A percentile compares a stretch with the other conserved stretches of the same genome.
phyloP scores from a whole-genome alignment of 2,113 vertebrate genomes.

The Lophius piscatorius region DNA sequence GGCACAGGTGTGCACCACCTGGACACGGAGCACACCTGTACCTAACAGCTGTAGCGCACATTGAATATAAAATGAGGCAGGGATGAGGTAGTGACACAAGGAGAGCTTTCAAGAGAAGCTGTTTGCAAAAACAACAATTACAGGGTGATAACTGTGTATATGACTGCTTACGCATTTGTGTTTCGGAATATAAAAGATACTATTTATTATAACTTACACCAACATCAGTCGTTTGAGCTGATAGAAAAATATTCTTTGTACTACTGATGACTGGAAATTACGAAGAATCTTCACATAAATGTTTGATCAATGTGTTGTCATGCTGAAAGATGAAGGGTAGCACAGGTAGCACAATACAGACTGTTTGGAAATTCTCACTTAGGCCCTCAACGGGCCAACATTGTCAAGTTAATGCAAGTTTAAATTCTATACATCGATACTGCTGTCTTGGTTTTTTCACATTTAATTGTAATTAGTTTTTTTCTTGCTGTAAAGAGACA shows the following conservation, averaged over 20 bases:
- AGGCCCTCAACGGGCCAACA: background rate
- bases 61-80: background rate
- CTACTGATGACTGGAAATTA: slow-evolving; percentile 58
- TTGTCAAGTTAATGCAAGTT: background rate
- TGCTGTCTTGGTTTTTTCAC: too few species aligned
- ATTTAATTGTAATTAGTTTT: too few species aligned
- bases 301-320: slow-evolving; percentile 38
- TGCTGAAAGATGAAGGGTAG: background rate
- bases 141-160: too few species aligned
- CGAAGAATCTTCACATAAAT: slow-evolving; percentile 23
- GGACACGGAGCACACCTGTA: too few species aligned
- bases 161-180: background rate
- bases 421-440: too few species aligned
- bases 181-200: slow-evolving; percentile 13
- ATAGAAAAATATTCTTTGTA: slow-evolving; percentile 22
- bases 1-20: too few species aligned
- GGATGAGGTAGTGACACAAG: background rate
- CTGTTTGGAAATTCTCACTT: background rate
- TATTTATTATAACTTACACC: slow-evolving; percentile 12
- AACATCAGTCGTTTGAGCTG: slow-evolving; percentile 1
- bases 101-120: slow-evolving; percentile 15
- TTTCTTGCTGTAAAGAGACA: too few species aligned
- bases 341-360: slow-evolving; percentile 4
- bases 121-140: background rate
- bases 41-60: too few species aligned